Evolutionary conservation across 2,888 invertebrate species (phyloP).

Genomic region (Petrolisthes manimaculis): DNA sequence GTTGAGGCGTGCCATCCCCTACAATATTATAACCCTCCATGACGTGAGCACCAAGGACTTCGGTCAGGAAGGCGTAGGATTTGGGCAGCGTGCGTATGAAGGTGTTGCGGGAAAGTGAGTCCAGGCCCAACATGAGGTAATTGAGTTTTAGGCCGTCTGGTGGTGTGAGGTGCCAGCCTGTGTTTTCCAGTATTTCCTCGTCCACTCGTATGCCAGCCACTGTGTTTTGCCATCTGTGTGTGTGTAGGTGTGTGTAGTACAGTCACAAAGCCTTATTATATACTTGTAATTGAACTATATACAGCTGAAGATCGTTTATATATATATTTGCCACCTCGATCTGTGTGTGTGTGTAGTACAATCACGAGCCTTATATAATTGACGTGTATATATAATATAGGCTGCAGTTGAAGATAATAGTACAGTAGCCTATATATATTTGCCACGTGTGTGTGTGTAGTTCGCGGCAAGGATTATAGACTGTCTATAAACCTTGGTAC

Average conservation of each 20-base stretch:
- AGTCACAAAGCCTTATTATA: too few species aligned
- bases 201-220: constrained; percentile 76
- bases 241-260: not conserved
- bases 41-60: constrained; percentile 76
- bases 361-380: not conserved
- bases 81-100: constrained; percentile 84
- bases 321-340: not conserved
- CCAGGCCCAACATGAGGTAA: constrained; percentile 88
- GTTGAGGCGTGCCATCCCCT: constrained; percentile 89
- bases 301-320: too few species aligned
- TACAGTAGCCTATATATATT: too few species aligned
- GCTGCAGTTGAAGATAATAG: too few species aligned
- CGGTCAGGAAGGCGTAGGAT: constrained; percentile 78
- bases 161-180: constrained; percentile 73
- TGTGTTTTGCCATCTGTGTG: constrained; percentile 77
- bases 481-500: too few species aligned
- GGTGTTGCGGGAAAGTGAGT: constrained; percentile 87
- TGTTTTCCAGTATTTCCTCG: constrained; percentile 70
- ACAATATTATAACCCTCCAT: constrained; percentile 85
- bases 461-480: too few species aligned
- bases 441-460: too few species aligned
- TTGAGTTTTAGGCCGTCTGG: constrained; percentile 75
- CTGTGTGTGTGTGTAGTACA: not conserved
- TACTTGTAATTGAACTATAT: too few species aligned
- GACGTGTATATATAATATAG: too few species aligned